Percentiles rank a stretch among this genome's conserved stretches.
phyloP scores from a whole-genome alignment of 2,113 vertebrate species.

The Cervus canadensis region DNA sequence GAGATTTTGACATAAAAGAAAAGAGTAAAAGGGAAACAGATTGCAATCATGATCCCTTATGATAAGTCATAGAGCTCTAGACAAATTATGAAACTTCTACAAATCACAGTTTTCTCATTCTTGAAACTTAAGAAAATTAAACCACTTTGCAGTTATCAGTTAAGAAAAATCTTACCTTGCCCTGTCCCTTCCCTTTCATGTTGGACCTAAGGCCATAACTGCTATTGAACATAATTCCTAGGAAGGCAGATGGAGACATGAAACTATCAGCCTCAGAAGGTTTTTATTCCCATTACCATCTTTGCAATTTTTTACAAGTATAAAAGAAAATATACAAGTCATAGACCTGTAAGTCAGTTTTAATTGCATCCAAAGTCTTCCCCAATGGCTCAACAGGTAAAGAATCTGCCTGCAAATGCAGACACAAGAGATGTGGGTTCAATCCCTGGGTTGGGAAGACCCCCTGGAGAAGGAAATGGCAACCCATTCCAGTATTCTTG shows the following conservation, averaged over 20 bases:
- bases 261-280: background rate
- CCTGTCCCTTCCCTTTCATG: background rate
- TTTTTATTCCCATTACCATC: background rate
- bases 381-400: background rate
- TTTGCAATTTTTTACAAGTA: background rate
- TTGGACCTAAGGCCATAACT: background rate
- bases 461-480: background rate
- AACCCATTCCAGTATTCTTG: background rate
- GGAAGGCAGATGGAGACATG: background rate
- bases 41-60: background rate
- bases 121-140: background rate
- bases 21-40: background rate
- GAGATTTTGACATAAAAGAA: background rate
- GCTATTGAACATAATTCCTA: background rate
- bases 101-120: background rate
- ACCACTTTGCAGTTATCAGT: background rate
- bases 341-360: background rate
- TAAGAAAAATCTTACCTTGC: background rate
- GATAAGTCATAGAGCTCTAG: background rate
- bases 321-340: background rate
- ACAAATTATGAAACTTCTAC: background rate
- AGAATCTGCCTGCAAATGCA: background rate
- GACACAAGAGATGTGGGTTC: background rate
- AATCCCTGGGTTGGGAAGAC: background rate
- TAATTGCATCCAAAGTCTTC: background rate